Evolutionary conservation across 2,797 vertebrate species (phyloP).

Genomic region (Protonibea diacanthus): DNA sequence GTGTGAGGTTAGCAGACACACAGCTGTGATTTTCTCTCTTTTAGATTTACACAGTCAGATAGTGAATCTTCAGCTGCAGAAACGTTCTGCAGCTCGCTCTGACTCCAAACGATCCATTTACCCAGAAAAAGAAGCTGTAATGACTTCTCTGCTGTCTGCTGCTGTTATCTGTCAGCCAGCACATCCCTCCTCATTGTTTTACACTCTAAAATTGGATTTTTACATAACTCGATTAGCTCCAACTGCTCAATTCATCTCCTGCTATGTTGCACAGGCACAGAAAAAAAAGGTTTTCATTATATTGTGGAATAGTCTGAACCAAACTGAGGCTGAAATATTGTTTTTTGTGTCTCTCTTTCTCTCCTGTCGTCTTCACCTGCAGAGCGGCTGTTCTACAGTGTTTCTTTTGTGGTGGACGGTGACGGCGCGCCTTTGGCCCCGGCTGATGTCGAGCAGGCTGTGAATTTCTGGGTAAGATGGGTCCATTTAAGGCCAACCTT

Average conservation of each 20-base stretch:
- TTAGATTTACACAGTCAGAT: neutral
- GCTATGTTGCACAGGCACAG: conserved; percentile 73
- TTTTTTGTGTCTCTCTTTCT: conserved; percentile 55
- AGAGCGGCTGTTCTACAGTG: conserved; percentile 91
- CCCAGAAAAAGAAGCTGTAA: neutral
- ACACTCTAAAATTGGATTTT: conserved; percentile 38
- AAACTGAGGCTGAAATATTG: conserved; percentile 29
- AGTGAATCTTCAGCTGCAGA: neutral
- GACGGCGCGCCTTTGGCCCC: conserved; percentile 50
- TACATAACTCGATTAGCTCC: conserved; percentile 11
- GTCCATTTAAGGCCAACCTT: neutral
- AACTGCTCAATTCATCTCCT: conserved; percentile 57
- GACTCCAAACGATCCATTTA: conserved; percentile 3
- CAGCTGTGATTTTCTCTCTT: neutral
- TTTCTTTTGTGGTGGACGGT: conserved; percentile 84
- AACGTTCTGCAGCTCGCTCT: conserved; percentile 13
- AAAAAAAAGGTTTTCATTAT: neutral
- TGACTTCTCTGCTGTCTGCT: neutral
- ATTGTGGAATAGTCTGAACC: neutral
- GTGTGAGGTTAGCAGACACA: neutral
- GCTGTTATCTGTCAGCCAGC: conserved; percentile 13
- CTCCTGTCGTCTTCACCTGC: conserved; percentile 67
- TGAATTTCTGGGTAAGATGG: conserved; percentile 89
- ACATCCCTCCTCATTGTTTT: conserved; percentile 20
- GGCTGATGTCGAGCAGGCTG: conserved; percentile 75